These are phyloP conservation scores for Tenthredo notha DNA, from an alignment of 2,888 invertebrate genomes.

Conservation along the genomic window DNA sequence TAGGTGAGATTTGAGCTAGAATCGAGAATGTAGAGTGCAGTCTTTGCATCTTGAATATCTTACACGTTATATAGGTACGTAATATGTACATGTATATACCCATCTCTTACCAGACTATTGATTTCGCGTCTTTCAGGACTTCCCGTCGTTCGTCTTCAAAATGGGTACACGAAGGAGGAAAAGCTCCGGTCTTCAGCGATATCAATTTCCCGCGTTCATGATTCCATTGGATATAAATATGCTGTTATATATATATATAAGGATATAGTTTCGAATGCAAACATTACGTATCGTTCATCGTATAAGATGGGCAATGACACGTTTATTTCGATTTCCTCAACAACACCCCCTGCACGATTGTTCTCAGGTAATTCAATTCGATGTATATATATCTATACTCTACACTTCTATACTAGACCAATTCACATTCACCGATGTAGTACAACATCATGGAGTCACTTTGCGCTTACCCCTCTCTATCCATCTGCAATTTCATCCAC, in stretches of 20 bases:
- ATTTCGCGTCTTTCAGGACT: conserved; percentile 28
- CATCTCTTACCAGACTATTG: conserved; percentile 30
- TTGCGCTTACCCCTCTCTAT: not conserved
- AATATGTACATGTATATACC: not conserved
- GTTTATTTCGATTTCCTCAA: not conserved
- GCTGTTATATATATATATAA: too few relatives aligned
- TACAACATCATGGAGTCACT: not conserved
- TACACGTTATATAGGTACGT: not conserved
- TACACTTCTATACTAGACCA: not conserved
- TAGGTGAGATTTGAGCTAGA: not conserved
- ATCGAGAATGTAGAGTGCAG: not conserved
- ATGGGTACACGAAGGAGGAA: not conserved
- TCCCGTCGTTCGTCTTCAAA: conserved; percentile 24
- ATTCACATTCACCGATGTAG: conserved; percentile 19
- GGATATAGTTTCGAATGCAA: too few relatives aligned
- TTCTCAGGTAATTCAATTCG: not conserved
- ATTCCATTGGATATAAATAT: not conserved
- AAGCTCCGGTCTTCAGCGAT: not conserved
- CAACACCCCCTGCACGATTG: not conserved
- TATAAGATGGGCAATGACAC: not conserved
- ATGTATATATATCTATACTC: not conserved
- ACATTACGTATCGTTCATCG: not conserved
- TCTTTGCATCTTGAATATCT: not conserved
- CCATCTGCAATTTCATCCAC: not conserved
- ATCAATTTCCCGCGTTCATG: not conserved